Evolutionary conservation across 53 echinoderm and acorn worm species (phyloP).

Genomic region (Echinarachnius parma): DNA sequence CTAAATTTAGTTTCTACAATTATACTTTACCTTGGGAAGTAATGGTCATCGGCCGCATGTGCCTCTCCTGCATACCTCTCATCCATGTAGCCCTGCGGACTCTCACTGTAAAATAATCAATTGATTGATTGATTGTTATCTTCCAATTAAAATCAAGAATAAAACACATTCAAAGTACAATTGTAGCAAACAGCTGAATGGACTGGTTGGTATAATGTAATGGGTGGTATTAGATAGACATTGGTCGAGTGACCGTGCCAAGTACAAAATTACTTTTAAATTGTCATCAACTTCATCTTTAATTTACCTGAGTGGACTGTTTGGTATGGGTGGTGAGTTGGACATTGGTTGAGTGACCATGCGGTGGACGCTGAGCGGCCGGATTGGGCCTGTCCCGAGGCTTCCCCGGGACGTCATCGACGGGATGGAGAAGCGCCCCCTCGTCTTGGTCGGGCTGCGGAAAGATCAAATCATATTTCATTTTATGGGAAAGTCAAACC

Average conservation of each 20-base stretch:
- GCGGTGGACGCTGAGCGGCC: constrained; percentile 80
- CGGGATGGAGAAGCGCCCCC: constrained; percentile 83
- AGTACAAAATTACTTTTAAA: no score
- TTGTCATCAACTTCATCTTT: no score
- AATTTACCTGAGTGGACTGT: constrained; percentile 99
- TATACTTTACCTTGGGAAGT: constrained; percentile 47
- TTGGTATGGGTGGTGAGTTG: constrained; percentile 97
- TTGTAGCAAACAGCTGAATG: no score
- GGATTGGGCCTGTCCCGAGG: constrained; percentile 49
- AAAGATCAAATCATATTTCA: no score
- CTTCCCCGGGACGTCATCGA: constrained; percentile 58
- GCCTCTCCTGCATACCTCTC: constrained; percentile 47
- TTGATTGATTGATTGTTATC: no score
- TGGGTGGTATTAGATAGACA: no score
- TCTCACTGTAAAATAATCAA: constrained; percentile 59
- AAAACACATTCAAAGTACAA: no score
- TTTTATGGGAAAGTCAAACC: no score
- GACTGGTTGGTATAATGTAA: no score
- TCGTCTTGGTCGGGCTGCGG: constrained; percentile 68
- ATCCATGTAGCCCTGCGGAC: constrained; percentile 62
- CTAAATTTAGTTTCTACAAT: no score
- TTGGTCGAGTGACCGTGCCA: no score
- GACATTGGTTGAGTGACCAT: constrained; percentile 80
- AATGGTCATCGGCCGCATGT: constrained; percentile 53
- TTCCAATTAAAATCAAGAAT: no score